Conservation (phyloP, 1,140 invertebrate genomes). For the Lasioglossum albipes region DNA sequence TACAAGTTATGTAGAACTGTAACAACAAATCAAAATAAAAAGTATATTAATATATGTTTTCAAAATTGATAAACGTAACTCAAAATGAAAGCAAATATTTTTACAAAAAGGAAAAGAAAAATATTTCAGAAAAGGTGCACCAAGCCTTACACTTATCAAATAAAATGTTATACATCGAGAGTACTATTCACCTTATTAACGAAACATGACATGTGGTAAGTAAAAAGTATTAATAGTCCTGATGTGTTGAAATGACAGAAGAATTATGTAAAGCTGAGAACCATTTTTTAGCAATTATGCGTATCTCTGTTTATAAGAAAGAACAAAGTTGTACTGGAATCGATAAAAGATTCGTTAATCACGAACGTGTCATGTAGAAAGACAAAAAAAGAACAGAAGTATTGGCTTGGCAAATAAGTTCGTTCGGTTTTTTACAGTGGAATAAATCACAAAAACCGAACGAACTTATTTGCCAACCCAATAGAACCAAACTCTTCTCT, state of each 20-base stretch:
- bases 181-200: background rate
- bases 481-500: constrained; percentile 7
- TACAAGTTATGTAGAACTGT: background rate
- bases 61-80: background rate
- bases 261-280: background rate
- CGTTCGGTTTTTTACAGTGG: no score
- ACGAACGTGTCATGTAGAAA: constrained; percentile 32
- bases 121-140: background rate
- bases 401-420: no score
- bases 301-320: background rate
- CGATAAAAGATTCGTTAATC: constrained; percentile 9
- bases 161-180: constrained; percentile 6
- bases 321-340: background rate
- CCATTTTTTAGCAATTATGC: background rate
- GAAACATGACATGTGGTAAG: background rate
- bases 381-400: constrained; percentile 12
- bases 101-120: background rate
- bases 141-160: background rate
- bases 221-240: background rate
- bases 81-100: background rate
- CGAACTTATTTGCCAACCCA: no score
- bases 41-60: background rate
- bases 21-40: constrained; percentile 1
- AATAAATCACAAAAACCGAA: no score
- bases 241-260: background rate